These are phyloP conservation scores for Dicentrarchus labrax DNA, from an alignment of 2,113 vertebrate species.

Conservation along the genomic window DNA sequence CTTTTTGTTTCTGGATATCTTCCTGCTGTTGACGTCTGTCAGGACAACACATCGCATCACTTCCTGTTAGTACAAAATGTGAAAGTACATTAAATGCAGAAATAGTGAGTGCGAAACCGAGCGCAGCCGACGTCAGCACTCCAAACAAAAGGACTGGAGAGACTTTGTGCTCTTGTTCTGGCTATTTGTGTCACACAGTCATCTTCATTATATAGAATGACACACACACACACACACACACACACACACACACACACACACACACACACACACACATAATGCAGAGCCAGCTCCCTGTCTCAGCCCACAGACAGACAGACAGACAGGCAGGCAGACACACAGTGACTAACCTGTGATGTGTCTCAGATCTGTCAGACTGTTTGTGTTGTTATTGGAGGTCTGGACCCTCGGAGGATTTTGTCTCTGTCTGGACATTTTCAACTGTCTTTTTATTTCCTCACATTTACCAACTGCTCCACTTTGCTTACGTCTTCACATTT, in stretches of 20 bases:
- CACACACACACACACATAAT: neutral
- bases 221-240: neutral
- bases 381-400: neutral
- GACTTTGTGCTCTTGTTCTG: neutral
- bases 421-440: neutral
- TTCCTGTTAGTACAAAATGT: neutral
- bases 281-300: slow-evolving; percentile 18
- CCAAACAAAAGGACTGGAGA: neutral
- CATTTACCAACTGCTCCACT: neutral
- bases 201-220: neutral
- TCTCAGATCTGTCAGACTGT: slow-evolving; percentile 4
- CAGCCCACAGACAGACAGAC: neutral
- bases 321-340: neutral
- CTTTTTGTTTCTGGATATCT: neutral
- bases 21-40: neutral
- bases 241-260: neutral
- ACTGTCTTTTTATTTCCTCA: neutral
- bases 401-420: neutral
- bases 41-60: neutral
- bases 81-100: neutral
- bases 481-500: slow-evolving; percentile 5
- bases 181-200: neutral
- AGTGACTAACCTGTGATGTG: slow-evolving; percentile 10
- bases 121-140: neutral
- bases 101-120: neutral